Evolutionary conservation across 2,888 invertebrate species (phyloP).

Genomic region (Caenorhabditis parvicauda): DNA sequence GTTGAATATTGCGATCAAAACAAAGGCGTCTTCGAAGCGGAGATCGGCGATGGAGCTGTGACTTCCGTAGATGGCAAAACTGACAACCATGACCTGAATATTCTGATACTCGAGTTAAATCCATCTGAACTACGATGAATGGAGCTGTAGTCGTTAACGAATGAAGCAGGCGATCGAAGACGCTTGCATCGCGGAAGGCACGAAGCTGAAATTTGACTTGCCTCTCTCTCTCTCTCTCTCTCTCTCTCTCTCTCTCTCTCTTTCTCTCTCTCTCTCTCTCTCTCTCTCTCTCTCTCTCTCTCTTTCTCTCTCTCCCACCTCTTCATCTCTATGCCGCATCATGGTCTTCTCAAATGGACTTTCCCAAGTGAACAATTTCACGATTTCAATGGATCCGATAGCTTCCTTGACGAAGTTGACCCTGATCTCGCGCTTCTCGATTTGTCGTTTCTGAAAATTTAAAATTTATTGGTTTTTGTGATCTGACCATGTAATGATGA

Average conservation of each 20-base stretch:
- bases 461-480: background rate
- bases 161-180: slow-evolving; percentile 21
- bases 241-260: slow-evolving; percentile 7
- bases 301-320: too few relatives aligned
- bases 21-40: slow-evolving; percentile 31
- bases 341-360: slow-evolving; percentile 12
- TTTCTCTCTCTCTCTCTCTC: slow-evolving; percentile 9
- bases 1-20: slow-evolving; percentile 31
- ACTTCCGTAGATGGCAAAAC: slow-evolving; percentile 19
- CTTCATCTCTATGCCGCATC: slow-evolving; percentile 10
- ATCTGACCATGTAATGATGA: slow-evolving; percentile 9
- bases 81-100: slow-evolving; percentile 12
- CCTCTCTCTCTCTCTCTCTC: too few relatives aligned
- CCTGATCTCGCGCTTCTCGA: slow-evolving; percentile 20
- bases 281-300: slow-evolving; percentile 11
- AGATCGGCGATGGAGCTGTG: slow-evolving; percentile 17
- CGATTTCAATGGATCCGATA: slow-evolving; percentile 18
- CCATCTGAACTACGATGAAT: slow-evolving; percentile 16
- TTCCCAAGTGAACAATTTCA: slow-evolving; percentile 24
- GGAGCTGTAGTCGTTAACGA: slow-evolving; percentile 31
- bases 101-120: background rate
- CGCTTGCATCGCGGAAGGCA: slow-evolving; percentile 13
- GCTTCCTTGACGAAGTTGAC: slow-evolving; percentile 30
- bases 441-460: slow-evolving; percentile 18
- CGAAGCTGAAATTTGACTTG: slow-evolving; percentile 12